A percentile compares a stretch with the other conserved stretches of the same genome.
Conservation (phyloP, 2,888 invertebrate genomes). For the Apodemia mormo region DNA sequence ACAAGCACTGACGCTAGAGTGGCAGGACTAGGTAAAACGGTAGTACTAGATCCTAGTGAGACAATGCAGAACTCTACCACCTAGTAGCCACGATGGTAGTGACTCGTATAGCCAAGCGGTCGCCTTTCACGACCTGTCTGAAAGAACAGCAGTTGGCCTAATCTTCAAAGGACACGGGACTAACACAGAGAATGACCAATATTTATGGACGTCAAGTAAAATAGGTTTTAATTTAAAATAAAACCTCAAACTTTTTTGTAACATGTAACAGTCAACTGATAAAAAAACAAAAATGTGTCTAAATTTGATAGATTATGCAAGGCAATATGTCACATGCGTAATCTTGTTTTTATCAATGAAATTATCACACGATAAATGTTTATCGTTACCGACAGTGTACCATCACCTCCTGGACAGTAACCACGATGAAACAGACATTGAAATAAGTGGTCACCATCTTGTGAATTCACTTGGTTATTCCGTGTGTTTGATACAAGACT, state of each 20-base stretch:
- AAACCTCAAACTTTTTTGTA: not conserved
- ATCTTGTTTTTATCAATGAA: constrained; percentile 26
- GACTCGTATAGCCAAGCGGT: too few relatives aligned
- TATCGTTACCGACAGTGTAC: constrained; percentile 10
- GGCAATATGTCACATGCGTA: constrained; percentile 19
- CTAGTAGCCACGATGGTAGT: too few relatives aligned
- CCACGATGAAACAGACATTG: constrained; percentile 5
- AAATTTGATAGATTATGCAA: constrained; percentile 18
- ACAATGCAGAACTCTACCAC: too few relatives aligned
- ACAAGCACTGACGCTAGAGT: too few relatives aligned
- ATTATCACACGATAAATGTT: constrained; percentile 22
- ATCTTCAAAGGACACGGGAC: too few relatives aligned
- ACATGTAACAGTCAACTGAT: not conserved
- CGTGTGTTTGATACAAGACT: not conserved
- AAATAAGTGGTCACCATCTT: constrained; percentile 3
- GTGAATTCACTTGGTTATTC: not conserved
- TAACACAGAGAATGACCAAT: too few relatives aligned
- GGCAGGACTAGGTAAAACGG: too few relatives aligned
- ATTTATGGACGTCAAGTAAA: too few relatives aligned
- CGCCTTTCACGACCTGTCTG: too few relatives aligned
- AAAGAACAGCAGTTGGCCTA: too few relatives aligned
- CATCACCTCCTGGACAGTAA: not conserved
- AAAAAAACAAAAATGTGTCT: constrained; percentile 3
- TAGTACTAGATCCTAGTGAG: too few relatives aligned
- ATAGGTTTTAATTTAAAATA: not conserved